These are phyloP conservation scores for Canis aureus DNA, from an alignment of 2,113 vertebrate genomes.

Conservation along the genomic window DNA sequence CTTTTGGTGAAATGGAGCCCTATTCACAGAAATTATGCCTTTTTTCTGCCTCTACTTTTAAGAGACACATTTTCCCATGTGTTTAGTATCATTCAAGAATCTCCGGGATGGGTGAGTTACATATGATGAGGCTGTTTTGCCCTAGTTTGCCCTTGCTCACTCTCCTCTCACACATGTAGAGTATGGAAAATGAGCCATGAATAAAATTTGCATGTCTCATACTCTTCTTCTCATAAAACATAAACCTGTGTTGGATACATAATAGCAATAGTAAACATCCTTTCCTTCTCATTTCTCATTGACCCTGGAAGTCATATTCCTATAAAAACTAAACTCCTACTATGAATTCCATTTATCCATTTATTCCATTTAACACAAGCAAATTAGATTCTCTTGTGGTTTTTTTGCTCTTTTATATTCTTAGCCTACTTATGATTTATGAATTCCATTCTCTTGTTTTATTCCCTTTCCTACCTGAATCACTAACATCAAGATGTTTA, in stretches of 20 bases:
- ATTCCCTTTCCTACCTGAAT: background rate
- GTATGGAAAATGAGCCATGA: background rate
- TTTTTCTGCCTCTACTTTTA: background rate
- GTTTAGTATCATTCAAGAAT: background rate
- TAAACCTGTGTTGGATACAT: background rate
- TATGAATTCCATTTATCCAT: background rate
- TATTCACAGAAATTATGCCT: background rate
- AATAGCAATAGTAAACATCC: background rate
- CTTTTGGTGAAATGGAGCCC: background rate
- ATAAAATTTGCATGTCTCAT: background rate
- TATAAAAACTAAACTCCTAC: slow-evolving; percentile 23
- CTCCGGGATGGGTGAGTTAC: background rate
- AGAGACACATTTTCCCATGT: background rate
- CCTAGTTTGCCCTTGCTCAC: background rate
- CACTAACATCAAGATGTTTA: background rate
- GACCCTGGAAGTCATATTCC: background rate
- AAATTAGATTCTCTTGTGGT: background rate
- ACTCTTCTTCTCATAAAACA: slow-evolving; percentile 39
- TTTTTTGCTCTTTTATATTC: background rate
- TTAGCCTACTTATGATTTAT: background rate
- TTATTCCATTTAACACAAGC: background rate
- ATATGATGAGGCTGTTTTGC: background rate
- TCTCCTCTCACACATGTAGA: background rate
- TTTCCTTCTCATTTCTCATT: slow-evolving; percentile 2
- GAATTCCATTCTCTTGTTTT: background rate